Percentiles rank a stretch among this genome's conserved stretches.
phyloP scores from a whole-genome alignment of 1,140 invertebrate genomes.

The Zophobas atratus region DNA sequence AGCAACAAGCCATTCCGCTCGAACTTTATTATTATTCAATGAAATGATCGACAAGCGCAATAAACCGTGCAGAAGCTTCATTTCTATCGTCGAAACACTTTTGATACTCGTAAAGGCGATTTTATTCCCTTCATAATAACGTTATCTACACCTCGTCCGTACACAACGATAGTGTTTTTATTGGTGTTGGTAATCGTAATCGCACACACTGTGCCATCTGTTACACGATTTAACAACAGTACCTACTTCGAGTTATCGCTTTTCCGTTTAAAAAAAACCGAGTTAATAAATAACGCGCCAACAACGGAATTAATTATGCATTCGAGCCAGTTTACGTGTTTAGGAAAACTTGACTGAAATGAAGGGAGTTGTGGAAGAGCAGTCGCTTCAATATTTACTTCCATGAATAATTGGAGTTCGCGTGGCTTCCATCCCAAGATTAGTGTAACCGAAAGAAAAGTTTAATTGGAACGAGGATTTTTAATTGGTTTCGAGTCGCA shows the following conservation, averaged over 20 bases:
- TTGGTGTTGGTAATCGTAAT: background rate
- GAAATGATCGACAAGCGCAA: background rate
- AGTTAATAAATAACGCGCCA: too few relatives aligned
- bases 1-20: background rate
- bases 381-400: slow-evolving; percentile 16
- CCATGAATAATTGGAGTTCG: slow-evolving; percentile 26
- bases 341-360: background rate
- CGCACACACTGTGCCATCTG: background rate
- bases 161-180: background rate
- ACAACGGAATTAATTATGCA: too few relatives aligned
- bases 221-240: background rate
- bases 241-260: background rate
- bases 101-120: slow-evolving; percentile 1
- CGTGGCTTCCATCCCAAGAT: slow-evolving; percentile 1
- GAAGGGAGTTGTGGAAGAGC: background rate
- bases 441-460: background rate
- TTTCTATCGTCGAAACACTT: background rate
- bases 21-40: slow-evolving; percentile 3
- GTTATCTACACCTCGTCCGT: background rate
- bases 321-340: too few relatives aligned
- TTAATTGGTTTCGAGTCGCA: too few relatives aligned
- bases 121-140: slow-evolving; percentile 17
- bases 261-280: background rate
- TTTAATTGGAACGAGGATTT: slow-evolving; percentile 20
- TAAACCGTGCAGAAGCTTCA: background rate